Conservation (phyloP, 1,140 invertebrate genomes). For the Diorhabda sublineata region DNA sequence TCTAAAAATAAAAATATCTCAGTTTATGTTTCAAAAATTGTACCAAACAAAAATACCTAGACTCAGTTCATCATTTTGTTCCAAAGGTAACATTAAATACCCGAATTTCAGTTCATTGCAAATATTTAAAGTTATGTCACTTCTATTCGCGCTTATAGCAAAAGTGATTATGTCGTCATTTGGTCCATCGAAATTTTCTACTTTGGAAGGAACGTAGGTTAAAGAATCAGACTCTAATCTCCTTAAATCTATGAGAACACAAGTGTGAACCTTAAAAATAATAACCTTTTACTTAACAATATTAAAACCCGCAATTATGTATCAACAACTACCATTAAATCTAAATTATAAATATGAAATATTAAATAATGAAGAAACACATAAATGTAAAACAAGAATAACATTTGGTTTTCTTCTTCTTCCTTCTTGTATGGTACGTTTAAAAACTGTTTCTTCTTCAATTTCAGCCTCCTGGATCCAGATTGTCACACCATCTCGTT, state of each 20-base stretch:
- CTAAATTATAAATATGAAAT: too few relatives aligned
- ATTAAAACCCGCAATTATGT: too few relatives aligned
- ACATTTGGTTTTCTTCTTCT: too few relatives aligned
- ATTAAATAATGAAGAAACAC: too few relatives aligned
- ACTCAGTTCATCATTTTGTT: constrained; percentile 60
- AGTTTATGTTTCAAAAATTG: background rate
- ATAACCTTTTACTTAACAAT: too few relatives aligned
- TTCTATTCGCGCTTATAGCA: constrained; percentile 75
- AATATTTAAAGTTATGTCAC: constrained; percentile 69
- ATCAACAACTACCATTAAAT: too few relatives aligned
- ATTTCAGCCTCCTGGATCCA: too few relatives aligned
- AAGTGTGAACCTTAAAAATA: constrained; percentile 58
- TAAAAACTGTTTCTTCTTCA: too few relatives aligned
- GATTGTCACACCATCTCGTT: too few relatives aligned
- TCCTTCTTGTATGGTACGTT: too few relatives aligned
- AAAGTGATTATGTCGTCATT: constrained; percentile 94
- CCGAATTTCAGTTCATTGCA: constrained; percentile 83
- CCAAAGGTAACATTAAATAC: constrained; percentile 76
- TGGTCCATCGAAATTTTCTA: constrained; percentile 68
- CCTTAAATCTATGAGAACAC: constrained; percentile 77
- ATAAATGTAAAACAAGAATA: too few relatives aligned
- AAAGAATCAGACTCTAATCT: constrained; percentile 59
- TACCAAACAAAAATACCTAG: constrained; percentile 34
- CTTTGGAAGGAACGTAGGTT: constrained; percentile 68
- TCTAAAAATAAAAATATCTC: constrained; percentile 50